Evolutionary conservation across 2,113 vertebrate species (phyloP).

Genomic region (Campylorhamphus procurvoides): DNA sequence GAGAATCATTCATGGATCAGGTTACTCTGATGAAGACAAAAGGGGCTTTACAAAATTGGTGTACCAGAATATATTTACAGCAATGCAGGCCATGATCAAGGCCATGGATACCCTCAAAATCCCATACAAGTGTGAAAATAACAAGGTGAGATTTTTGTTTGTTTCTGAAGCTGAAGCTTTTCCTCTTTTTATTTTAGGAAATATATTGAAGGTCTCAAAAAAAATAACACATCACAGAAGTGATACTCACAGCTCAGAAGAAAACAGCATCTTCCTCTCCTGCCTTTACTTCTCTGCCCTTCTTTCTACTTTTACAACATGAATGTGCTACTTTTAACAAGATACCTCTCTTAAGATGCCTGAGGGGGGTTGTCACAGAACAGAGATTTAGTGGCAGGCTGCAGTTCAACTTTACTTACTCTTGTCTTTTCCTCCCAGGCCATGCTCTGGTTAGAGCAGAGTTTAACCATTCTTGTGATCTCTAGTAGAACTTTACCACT

Average conservation of each 20-base stretch:
- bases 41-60: slow-evolving; percentile 90
- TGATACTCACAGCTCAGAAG: not conserved
- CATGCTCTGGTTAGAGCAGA: not conserved
- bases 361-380: not conserved
- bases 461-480: not conserved
- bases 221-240: not conserved
- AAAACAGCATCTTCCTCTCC: not conserved
- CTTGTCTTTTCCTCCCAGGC: not conserved
- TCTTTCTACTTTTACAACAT: not conserved
- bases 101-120: slow-evolving; percentile 94
- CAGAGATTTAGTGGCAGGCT: not conserved
- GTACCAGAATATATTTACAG: slow-evolving; percentile 95
- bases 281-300: not conserved
- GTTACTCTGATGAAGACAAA: slow-evolving; percentile 96
- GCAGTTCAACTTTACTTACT: not conserved
- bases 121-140: slow-evolving; percentile 89
- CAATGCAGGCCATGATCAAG: slow-evolving; percentile 95
- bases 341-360: not conserved
- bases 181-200: not conserved
- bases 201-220: not conserved
- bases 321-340: not conserved
- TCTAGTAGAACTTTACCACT: not conserved
- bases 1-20: slow-evolving; percentile 96
- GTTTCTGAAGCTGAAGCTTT: not conserved
- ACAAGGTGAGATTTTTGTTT: slow-evolving; percentile 82